A percentile compares a stretch with the other conserved stretches of the same genome.
These are phyloP conservation scores for Dryococelus australis DNA, from an alignment of 2,888 invertebrate genomes.

Conservation along the genomic window DNA sequence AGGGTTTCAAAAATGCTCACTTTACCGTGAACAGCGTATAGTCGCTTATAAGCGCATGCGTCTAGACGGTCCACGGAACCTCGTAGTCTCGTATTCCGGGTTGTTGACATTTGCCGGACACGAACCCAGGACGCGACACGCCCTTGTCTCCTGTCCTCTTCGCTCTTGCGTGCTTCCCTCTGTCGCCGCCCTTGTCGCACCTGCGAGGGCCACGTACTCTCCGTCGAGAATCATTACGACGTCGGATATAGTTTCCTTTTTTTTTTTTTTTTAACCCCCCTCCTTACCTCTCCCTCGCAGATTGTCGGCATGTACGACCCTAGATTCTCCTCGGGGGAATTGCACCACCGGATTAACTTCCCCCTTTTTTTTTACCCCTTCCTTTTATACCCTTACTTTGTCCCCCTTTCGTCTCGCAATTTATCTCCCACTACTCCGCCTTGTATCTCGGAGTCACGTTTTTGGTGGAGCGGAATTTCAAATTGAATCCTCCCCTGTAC, in stretches of 20 bases:
- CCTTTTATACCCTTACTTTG: background rate
- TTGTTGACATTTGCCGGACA: background rate
- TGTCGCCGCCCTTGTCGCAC: background rate
- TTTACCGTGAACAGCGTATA: too few species aligned
- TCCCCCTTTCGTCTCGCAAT: background rate
- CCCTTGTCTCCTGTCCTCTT: too few species aligned
- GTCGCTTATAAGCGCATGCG: too few species aligned
- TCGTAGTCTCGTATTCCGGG: background rate
- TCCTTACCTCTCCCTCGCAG: background rate
- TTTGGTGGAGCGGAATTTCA: too few species aligned
- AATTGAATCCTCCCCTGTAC: background rate
- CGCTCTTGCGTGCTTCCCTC: background rate
- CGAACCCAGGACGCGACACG: background rate
- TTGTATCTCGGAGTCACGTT: too few species aligned
- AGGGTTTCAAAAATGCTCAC: too few species aligned
- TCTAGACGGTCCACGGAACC: too few species aligned
- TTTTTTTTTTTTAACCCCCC: background rate
- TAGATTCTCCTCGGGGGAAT: background rate
- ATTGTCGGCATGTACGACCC: background rate
- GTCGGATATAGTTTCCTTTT: background rate
- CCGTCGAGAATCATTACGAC: background rate
- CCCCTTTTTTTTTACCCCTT: background rate
- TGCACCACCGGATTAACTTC: background rate
- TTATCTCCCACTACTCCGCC: background rate
- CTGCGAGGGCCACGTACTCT: background rate